Conservation (phyloP, 2,888 invertebrate genomes). For the Archips xylosteana region DNA sequence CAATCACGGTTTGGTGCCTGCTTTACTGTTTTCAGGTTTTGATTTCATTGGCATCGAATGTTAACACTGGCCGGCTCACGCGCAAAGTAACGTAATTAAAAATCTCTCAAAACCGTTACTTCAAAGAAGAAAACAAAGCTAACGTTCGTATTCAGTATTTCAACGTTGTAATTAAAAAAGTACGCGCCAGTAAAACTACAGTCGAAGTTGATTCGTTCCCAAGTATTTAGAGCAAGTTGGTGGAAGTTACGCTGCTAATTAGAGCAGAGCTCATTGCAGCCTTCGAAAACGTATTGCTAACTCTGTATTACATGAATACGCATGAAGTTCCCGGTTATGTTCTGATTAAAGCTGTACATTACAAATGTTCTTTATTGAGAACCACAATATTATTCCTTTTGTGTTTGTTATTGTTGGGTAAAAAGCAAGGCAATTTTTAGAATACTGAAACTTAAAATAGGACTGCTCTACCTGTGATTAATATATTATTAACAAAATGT, state of each 20-base stretch:
- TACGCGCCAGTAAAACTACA: constrained; percentile 52
- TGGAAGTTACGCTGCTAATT: constrained; percentile 60
- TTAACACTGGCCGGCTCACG: not conserved
- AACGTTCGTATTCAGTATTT: constrained; percentile 5
- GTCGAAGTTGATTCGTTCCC: constrained; percentile 42
- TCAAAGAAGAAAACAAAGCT: not conserved
- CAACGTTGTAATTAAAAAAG: constrained; percentile 60
- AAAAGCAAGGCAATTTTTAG: no score
- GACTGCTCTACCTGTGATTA: no score
- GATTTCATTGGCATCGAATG: not conserved
- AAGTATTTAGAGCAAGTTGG: constrained; percentile 58
- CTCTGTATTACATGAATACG: not conserved
- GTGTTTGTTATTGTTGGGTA: no score
- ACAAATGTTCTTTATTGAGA: no score
- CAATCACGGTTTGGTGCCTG: no score
- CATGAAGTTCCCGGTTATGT: no score
- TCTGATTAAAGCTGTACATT: no score
- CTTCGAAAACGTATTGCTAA: constrained; percentile 43
- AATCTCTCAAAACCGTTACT: not conserved
- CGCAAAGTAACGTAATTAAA: not conserved
- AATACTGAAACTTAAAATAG: no score
- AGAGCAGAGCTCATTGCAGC: constrained; percentile 49
- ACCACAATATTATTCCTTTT: no score
- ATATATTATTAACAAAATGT: no score
- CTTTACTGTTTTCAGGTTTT: no score